phyloP scores from a whole-genome alignment of 2,797 vertebrate species.

The Eleutherodactylus coqui region DNA sequence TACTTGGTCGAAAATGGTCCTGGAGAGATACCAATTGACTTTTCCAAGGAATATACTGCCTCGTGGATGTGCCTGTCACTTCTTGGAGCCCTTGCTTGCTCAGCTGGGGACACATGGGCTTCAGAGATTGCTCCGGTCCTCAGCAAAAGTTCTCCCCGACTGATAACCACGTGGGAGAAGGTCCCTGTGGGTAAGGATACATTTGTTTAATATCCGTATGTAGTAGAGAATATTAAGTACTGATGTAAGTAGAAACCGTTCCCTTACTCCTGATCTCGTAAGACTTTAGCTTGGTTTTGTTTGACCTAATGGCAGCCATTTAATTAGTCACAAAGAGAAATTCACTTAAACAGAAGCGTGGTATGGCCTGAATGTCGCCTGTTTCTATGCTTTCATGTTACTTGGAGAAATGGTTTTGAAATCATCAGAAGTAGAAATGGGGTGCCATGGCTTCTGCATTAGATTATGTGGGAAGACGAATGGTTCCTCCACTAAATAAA shows the following conservation, averaged over 20 bases:
- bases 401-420: too few relatives aligned
- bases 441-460: too few relatives aligned
- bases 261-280: too few relatives aligned
- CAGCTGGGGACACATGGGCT: constrained; percentile 93
- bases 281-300: too few relatives aligned
- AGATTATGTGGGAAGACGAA: too few relatives aligned
- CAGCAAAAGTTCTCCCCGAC: constrained; percentile 82
- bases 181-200: constrained; percentile 88
- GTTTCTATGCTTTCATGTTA: too few relatives aligned
- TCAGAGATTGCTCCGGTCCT: constrained; percentile 91
- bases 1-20: constrained; percentile 98
- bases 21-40: constrained; percentile 92
- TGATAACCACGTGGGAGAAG: constrained; percentile 93
- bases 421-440: too few relatives aligned
- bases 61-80: constrained; percentile 97
- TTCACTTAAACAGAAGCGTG: too few relatives aligned
- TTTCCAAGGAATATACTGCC: constrained; percentile 89
- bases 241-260: not conserved
- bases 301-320: too few relatives aligned
- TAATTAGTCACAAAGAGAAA: too few relatives aligned
- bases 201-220: not conserved
- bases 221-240: not conserved
- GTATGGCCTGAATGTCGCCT: too few relatives aligned
- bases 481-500: too few relatives aligned
- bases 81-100: constrained; percentile 88